Percentiles rank a stretch among this genome's conserved stretches.
phyloP scores from a whole-genome alignment of 2,113 vertebrate genomes.

The Carassius carassius region DNA sequence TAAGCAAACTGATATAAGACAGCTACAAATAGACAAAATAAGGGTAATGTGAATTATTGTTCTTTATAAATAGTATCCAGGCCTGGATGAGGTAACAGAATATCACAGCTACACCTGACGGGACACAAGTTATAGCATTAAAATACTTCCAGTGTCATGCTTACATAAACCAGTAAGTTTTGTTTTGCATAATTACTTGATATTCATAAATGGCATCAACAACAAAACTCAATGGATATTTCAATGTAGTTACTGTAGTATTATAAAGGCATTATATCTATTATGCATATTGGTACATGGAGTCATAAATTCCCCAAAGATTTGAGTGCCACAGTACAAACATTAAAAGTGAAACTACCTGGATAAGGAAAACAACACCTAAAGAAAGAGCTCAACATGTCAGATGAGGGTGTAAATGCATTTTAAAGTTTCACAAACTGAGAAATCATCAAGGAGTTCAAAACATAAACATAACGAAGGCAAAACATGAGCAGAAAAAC shows the following conservation, averaged over 20 bases:
- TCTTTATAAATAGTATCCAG: constrained; percentile 20
- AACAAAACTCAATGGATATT: not conserved
- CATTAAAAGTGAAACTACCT: constrained; percentile 24
- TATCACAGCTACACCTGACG: constrained; percentile 6
- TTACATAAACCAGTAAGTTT: not conserved
- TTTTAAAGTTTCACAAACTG: not conserved
- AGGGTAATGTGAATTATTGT: not conserved
- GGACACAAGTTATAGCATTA: not conserved
- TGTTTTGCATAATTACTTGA: constrained; percentile 24
- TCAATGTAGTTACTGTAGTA: not conserved
- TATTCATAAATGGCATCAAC: not conserved
- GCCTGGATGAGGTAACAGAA: not conserved
- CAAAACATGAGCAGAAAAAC: not conserved
- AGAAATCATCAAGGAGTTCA: not conserved
- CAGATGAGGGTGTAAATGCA: not conserved
- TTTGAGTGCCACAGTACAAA: not conserved
- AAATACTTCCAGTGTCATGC: constrained; percentile 3
- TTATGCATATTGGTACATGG: not conserved
- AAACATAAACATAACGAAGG: not conserved
- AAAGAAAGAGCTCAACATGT: not conserved
- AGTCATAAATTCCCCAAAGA: not conserved
- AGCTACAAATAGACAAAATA: not conserved
- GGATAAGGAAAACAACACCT: constrained; percentile 10
- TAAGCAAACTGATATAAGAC: not conserved
- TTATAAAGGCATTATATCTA: not conserved